A percentile compares a stretch with the other conserved stretches of the same genome.
Conservation (phyloP, 2,888 invertebrate species). For the Hirtodrosophila cameraria region DNA sequence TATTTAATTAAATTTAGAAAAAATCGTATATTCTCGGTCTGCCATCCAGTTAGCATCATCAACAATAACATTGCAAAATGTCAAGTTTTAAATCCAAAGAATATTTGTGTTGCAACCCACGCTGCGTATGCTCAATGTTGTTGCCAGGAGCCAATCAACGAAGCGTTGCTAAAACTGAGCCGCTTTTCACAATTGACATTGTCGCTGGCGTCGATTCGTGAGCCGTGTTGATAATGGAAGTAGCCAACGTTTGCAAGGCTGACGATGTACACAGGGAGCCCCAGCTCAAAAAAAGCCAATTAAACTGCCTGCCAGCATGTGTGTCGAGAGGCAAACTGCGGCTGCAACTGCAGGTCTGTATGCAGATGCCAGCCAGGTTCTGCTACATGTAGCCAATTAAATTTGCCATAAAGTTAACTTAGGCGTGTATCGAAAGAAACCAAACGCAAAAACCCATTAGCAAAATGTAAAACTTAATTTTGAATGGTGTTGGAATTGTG, state of each 20-base stretch:
- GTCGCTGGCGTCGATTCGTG: conserved; percentile 7
- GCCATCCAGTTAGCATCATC: no score
- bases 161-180: conserved; percentile 45
- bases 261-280: conserved; percentile 16
- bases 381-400: conserved; percentile 53
- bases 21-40: no score
- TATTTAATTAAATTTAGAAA: no score
- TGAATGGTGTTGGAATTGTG: conserved; percentile 11
- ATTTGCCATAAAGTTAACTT: conserved; percentile 55
- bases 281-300: conserved; percentile 60
- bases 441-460: conserved; percentile 44
- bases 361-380: conserved; percentile 4
- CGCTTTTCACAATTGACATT: conserved; percentile 37
- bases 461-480: conserved; percentile 43
- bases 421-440: conserved; percentile 29
- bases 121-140: conserved; percentile 47
- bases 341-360: neutral
- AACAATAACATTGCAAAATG: neutral
- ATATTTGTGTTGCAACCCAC: neutral
- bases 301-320: conserved; percentile 46
- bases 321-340: conserved; percentile 1
- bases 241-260: conserved; percentile 10
- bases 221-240: conserved; percentile 32
- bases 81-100: neutral
- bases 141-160: conserved; percentile 18